Evolutionary conservation across 2,797 vertebrate species (phyloP), one percentile per base, ranked within the genome.

Genomic region (Chromobotia macracanthus): DNA sequence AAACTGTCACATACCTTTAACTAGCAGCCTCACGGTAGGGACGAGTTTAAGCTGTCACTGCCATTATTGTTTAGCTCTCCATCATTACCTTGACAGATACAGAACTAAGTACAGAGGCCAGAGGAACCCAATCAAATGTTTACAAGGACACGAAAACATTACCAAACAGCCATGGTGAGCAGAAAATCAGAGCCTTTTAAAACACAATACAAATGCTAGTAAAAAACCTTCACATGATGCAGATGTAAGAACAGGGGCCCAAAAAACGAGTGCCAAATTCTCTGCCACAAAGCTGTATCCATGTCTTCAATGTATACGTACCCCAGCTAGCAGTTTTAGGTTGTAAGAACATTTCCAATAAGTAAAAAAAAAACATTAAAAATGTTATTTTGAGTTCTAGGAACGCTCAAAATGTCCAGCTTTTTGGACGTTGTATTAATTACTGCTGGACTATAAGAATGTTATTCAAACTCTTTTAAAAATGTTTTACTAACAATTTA

Each of bases 11-110:
- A 72, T 28, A 68, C 21, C 35, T 55, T 50, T 21, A 35, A 7
- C 72, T 9, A 69, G 75, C 7, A 15, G 8, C 25, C 66, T 67
- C 58, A 60, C 31, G 70, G 60, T 46, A 48, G 44, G 56, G 71
- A 64, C 25, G 0, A 55, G 41, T 58, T 35, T 66, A 63, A 67
- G 53, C 50, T 6, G 50, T 55, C 28, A 25, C 28, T 72, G 60
- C 65, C 70, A 51, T 60, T 65, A 53, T 21, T 69, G 66, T 72
- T 75, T 61, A 48, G 60, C 19, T 46, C 21, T 53, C 44, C 73
- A 23, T 55, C 55, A 82, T 82, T 82, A 80, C 25, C 72, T 65
- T 72, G 51, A 77, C 35, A 74, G 55, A 69, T 81, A 76, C 60
- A 15, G 56, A 66, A 51, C 25, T 44, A 48, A 60, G 38, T 71